Evolutionary conservation across 2,797 vertebrate genomes (phyloP).

Genomic region (Cheirogaleus major): DNA sequence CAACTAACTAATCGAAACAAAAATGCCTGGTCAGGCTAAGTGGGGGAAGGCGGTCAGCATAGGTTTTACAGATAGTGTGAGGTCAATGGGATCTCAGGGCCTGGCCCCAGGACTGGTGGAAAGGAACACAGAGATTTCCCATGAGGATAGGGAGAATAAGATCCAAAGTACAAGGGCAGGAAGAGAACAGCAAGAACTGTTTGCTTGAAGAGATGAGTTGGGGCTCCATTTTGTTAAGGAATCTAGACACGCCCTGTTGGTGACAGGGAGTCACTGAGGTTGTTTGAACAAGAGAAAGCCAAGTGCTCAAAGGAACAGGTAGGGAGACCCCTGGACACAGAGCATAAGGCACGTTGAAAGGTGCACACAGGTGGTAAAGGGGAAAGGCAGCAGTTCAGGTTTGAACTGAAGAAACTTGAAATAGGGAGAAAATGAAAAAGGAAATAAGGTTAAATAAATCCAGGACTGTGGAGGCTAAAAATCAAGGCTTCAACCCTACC

Average conservation of each 20-base stretch:
- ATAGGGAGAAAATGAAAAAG: background rate
- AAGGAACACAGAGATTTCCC: background rate
- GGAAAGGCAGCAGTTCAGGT: background rate
- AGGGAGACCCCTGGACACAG: background rate
- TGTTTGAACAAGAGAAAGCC: background rate
- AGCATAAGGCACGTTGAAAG: fast-evolving
- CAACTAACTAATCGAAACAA: background rate
- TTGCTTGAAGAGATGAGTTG: background rate
- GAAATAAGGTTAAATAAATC: background rate
- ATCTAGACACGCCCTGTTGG: background rate
- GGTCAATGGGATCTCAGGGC: background rate
- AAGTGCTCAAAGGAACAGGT: fast-evolving
- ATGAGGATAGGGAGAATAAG: background rate
- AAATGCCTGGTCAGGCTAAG: background rate
- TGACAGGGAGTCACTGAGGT: background rate
- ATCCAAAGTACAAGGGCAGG: background rate
- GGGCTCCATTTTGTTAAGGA: background rate
- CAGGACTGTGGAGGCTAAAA: background rate
- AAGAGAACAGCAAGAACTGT: background rate
- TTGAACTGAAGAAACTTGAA: background rate
- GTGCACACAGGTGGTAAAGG: background rate
- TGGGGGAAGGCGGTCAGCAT: too few relatives aligned
- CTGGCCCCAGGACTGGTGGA: background rate
- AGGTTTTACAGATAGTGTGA: background rate
- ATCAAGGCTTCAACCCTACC: background rate